These are phyloP conservation scores for Ceratina japonica DNA, from an alignment of 1,140 invertebrate species.

Conservation along the genomic window DNA sequence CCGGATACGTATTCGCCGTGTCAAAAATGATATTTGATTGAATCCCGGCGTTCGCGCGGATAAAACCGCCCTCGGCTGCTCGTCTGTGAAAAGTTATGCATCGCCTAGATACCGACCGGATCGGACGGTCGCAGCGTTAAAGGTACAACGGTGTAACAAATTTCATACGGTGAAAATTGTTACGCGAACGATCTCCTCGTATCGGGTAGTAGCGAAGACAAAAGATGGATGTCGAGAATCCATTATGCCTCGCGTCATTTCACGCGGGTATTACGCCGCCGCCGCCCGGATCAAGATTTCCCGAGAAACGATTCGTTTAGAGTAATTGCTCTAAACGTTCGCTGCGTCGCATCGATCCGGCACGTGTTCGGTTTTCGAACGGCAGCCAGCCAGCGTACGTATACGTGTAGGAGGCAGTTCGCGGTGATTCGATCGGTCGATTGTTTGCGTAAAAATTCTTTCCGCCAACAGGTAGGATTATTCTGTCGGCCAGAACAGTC, in stretches of 20 bases:
- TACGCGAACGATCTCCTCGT: background rate
- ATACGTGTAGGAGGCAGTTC: background rate
- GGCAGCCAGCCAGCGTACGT: too few relatives aligned
- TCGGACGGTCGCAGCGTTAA: too few relatives aligned
- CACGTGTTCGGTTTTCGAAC: background rate
- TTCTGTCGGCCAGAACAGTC: constrained; percentile 8
- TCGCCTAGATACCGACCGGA: too few relatives aligned
- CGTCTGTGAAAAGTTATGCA: too few relatives aligned
- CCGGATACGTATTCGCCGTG: too few relatives aligned
- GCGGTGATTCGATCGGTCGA: constrained; percentile 1
- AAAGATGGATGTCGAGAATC: background rate
- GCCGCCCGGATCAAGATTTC: background rate
- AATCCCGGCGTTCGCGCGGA: too few relatives aligned
- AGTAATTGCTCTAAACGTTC: constrained; percentile 18
- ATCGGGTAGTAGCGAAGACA: background rate
- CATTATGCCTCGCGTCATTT: background rate
- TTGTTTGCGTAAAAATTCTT: constrained; percentile 34
- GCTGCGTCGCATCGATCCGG: background rate
- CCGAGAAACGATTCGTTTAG: background rate
- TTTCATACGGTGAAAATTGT: background rate
- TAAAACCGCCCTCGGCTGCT: too few relatives aligned
- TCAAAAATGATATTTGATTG: too few relatives aligned
- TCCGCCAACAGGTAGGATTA: constrained; percentile 50
- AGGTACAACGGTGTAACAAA: background rate
- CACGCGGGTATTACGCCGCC: background rate